A percentile compares a stretch with the other conserved stretches of the same genome.
Conservation (phyloP, 1,140 invertebrate species). For the Nasonia longicornis region DNA sequence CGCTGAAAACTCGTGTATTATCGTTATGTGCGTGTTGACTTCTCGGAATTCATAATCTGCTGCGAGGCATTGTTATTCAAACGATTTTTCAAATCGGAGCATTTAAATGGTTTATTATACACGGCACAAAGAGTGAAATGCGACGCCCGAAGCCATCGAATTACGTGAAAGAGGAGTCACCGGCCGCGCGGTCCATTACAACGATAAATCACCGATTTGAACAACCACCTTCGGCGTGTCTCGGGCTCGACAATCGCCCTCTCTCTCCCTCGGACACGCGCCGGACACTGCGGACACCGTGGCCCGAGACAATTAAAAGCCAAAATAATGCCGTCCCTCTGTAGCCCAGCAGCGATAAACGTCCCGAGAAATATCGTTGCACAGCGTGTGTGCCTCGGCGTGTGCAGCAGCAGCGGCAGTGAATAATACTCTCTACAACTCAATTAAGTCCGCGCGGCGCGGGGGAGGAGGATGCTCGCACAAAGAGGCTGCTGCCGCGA, state of each 20-base stretch:
- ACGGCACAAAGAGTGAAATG: background rate
- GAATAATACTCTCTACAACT: slow-evolving; percentile 34
- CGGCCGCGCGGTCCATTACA: background rate
- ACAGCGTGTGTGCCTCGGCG: background rate
- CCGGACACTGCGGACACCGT: background rate
- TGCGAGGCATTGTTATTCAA: too few species aligned
- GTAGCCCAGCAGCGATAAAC: slow-evolving; percentile 14
- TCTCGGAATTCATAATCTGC: slow-evolving; percentile 24
- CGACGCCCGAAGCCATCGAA: too few species aligned
- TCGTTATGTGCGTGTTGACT: slow-evolving; percentile 22
- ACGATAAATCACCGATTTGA: slow-evolving; percentile 35
- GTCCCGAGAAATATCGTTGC: slow-evolving; percentile 38
- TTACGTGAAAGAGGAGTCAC: background rate
- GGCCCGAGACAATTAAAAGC: slow-evolving; percentile 35
- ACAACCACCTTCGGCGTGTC: background rate
- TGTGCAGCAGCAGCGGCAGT: background rate
- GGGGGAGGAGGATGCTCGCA: slow-evolving; percentile 19
- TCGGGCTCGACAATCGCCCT: slow-evolving; percentile 1
- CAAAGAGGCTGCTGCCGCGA: slow-evolving; percentile 21
- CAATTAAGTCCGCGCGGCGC: slow-evolving; percentile 36
- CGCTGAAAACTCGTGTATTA: slow-evolving; percentile 30
- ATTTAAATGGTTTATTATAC: background rate
- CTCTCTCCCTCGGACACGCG: background rate
- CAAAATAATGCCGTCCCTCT: slow-evolving; percentile 26
- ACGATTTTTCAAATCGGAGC: too few species aligned